These are phyloP conservation scores for Drosophila bocqueti DNA, from an alignment of 1,140 invertebrate genomes.

Conservation along the genomic window DNA sequence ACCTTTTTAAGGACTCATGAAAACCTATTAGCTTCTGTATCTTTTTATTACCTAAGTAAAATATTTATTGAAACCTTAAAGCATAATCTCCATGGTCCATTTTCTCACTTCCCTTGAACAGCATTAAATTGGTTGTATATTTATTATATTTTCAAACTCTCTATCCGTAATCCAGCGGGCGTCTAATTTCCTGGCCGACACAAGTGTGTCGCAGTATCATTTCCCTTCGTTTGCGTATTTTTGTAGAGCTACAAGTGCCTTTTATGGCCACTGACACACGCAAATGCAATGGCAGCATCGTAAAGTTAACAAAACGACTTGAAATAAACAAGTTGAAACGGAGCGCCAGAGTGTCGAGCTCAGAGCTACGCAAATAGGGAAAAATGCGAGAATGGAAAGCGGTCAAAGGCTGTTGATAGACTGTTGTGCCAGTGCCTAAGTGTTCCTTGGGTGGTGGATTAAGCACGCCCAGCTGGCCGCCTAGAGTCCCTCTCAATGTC, in stretches of 20 bases:
- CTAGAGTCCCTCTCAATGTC: conserved; percentile 1
- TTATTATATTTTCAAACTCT: conserved; percentile 1
- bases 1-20: neutral
- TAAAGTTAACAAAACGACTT: conserved; percentile 45
- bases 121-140: neutral
- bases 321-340: conserved; percentile 34
- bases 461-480: conserved; percentile 4
- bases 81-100: neutral
- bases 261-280: conserved; percentile 29
- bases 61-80: neutral
- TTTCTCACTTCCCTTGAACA: neutral
- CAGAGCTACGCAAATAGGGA: conserved; percentile 22
- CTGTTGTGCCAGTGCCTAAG: conserved; percentile 10
- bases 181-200: conserved; percentile 20
- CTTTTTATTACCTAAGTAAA: neutral
- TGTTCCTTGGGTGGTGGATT: conserved; percentile 8
- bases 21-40: neutral
- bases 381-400: conserved; percentile 5
- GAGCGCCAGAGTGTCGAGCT: conserved; percentile 29
- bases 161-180: conserved; percentile 9
- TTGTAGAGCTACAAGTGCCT: conserved; percentile 45
- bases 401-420: conserved; percentile 33
- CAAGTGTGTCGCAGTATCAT: conserved; percentile 4
- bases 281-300: conserved; percentile 42
- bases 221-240: conserved; percentile 5